Conservation (phyloP, 2,113 vertebrate genomes). For the Carlito syrichta region DNA sequence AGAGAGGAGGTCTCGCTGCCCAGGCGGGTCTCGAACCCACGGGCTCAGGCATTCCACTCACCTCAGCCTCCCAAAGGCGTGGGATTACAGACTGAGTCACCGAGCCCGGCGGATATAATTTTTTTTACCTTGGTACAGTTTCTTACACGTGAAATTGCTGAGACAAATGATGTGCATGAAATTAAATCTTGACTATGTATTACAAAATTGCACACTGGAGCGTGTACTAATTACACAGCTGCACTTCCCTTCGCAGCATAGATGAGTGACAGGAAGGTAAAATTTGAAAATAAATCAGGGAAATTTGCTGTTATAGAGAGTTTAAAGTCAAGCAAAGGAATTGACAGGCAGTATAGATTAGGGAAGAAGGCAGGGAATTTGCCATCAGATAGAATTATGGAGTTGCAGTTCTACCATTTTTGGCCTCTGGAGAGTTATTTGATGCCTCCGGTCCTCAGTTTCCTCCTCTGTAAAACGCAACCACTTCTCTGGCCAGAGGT, state of each 20-base stretch:
- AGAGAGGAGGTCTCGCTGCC: too few species aligned
- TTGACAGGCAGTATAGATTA: background rate
- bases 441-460: background rate
- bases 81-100: too few species aligned
- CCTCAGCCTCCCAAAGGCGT: too few species aligned
- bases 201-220: background rate
- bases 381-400: background rate
- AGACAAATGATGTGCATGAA: background rate
- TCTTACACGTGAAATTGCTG: background rate
- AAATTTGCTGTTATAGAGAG: background rate
- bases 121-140: background rate
- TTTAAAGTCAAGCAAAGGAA: background rate
- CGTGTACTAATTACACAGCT: background rate
- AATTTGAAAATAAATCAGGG: background rate
- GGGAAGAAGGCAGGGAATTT: background rate
- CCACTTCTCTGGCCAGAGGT: background rate
- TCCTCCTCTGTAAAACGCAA: background rate
- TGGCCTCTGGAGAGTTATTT: background rate
- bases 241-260: background rate
- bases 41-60: too few species aligned
- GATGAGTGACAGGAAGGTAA: background rate
- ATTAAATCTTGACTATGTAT: background rate
- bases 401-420: background rate
- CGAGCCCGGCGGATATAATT: background rate
- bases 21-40: too few species aligned